Base-by-base conservation (phyloP, 2,888 invertebrate species). In the Campaea margaritaria region DNA sequence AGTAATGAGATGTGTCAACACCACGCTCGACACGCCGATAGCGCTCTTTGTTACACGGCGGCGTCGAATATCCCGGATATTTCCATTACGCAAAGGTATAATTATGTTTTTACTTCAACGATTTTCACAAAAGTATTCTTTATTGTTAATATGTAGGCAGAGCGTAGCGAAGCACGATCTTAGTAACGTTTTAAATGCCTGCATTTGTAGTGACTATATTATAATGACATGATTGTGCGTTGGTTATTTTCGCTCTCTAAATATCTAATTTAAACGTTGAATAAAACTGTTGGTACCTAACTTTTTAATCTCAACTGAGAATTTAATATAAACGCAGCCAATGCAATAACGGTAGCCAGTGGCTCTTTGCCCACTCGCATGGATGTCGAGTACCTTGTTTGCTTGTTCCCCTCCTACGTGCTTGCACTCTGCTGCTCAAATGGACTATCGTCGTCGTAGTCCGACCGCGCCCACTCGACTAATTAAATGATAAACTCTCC, bases 271-370 rank as follows among this genome's bases (percentile, higher is more conserved):
- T 36, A 36, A 36, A 36, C 10, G 31, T 10, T 31, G 4, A n/a
- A n/a, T 12, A 36, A 10, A 3, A 5, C 34, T n/a, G 36, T 12
- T 36, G 12, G 1, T 36, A 21, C 12, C 44, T 7, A n/a, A 44
- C 13, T 49, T 57, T 52, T 46, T 46, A 27, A 46, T 48, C 48
- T 27, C 77, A 72, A 79, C 76, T 34, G 78, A 80, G 82, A 73
- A 83, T 85, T 86, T 86, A 85, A 87, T 87, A 87, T 85, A 88
- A 87, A 81, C 73, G 75, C 77, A 78, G 75, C 21, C 21, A 21
- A 21, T 3, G 21, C 75, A 73, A 76, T 82, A 73, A 76, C 75
- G 74, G 46, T 70, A 59, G 57, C 31, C 45, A 31, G 31, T 14
- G 31, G 45, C 31, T 31, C 45, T 45, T 27, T 14, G 34, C 46